Evolutionary conservation across 2,888 invertebrate species (phyloP).

Genomic region (Trilocha varians): DNA sequence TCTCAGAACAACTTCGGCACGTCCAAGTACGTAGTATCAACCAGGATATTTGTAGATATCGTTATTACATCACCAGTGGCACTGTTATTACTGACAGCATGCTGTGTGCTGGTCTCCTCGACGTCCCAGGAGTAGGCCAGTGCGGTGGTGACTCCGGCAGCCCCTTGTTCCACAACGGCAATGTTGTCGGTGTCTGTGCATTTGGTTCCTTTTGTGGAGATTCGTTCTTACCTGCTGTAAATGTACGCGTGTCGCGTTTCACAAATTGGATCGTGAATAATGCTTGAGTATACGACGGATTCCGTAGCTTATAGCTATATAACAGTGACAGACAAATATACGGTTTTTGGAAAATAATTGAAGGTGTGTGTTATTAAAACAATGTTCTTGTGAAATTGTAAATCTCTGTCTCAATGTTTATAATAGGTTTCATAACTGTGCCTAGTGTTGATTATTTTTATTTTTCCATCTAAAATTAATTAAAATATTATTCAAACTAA

Average conservation of each 20-base stretch:
- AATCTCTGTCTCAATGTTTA: too few species aligned
- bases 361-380: too few species aligned
- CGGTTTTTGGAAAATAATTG: too few species aligned
- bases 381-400: too few species aligned
- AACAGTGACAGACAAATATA: too few species aligned
- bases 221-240: conserved; percentile 26
- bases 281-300: too few species aligned
- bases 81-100: conserved; percentile 13
- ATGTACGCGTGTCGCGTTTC: conserved; percentile 27
- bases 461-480: too few species aligned
- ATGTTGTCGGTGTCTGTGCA: conserved; percentile 33
- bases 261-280: conserved; percentile 29
- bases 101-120: conserved; percentile 14
- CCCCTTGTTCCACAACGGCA: conserved; percentile 32
- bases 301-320: too few species aligned
- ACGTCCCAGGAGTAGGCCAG: conserved; percentile 32
- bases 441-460: too few species aligned
- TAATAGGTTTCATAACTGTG: too few species aligned
- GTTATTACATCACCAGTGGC: conserved; percentile 13
- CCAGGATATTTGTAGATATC: conserved; percentile 18
- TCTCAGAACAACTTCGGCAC: conserved; percentile 22
- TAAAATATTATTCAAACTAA: too few species aligned
- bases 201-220: conserved; percentile 24
- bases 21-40: conserved; percentile 28
- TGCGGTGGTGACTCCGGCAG: conserved; percentile 47